Evolutionary conservation across 2,888 invertebrate species (phyloP).

Genomic region (Synanthedon tipuliformis): DNA sequence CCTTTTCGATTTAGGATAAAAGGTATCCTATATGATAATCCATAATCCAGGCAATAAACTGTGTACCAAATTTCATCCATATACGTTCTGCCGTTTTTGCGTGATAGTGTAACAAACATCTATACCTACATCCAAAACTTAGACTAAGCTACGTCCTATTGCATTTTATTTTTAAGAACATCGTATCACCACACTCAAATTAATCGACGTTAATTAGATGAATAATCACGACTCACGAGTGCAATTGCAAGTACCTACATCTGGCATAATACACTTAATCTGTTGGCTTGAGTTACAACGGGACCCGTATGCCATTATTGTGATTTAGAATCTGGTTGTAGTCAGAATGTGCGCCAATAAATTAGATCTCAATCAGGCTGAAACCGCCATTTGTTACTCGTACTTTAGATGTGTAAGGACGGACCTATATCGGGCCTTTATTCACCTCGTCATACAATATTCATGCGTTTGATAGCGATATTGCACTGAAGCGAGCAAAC

Average conservation of each 20-base stretch:
- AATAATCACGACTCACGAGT: neutral
- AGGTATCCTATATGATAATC: no score
- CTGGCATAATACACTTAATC: constrained; percentile 25
- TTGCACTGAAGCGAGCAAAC: constrained; percentile 2
- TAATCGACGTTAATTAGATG: neutral
- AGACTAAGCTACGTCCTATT: no score
- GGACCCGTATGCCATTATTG: constrained; percentile 51
- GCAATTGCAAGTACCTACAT: neutral
- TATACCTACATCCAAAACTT: no score
- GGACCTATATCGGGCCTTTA: constrained; percentile 6
- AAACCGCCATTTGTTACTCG: constrained; percentile 54
- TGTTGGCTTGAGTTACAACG: constrained; percentile 33
- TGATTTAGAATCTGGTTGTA: constrained; percentile 55
- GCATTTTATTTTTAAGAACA: no score
- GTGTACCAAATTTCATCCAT: no score
- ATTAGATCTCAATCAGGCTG: constrained; percentile 64
- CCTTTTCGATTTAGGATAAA: no score
- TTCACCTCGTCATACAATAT: constrained; percentile 7
- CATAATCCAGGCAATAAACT: no score
- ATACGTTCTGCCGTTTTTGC: no score
- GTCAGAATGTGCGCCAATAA: constrained; percentile 58
- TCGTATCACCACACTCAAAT: neutral
- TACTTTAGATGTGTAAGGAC: constrained; percentile 11
- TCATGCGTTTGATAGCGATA: constrained; percentile 8
- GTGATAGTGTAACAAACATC: no score